phyloP scores from a whole-genome alignment of 2,888 invertebrate species.

The Nephrotoma guestfalica region DNA sequence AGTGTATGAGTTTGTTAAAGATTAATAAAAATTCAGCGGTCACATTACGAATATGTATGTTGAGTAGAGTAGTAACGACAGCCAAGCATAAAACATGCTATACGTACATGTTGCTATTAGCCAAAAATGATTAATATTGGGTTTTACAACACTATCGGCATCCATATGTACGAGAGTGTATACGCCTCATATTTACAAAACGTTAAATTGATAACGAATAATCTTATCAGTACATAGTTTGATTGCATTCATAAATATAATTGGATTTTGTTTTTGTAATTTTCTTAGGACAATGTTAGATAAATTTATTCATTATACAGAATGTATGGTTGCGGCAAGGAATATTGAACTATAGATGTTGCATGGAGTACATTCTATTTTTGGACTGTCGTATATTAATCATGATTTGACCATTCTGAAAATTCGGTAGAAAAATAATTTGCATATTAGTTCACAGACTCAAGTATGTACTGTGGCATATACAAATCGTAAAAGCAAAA shows the following conservation, averaged over 20 bases:
- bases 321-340: neutral
- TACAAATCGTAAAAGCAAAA: too few species aligned
- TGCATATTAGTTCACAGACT: too few species aligned
- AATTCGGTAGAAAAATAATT: too few species aligned
- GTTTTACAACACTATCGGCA: neutral
- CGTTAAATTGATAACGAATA: neutral
- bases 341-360: too few species aligned
- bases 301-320: neutral
- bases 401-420: too few species aligned
- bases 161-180: neutral
- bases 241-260: neutral
- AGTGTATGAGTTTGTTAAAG: neutral
- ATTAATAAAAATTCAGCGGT: neutral
- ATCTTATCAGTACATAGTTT: neutral
- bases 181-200: neutral
- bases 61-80: neutral
- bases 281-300: neutral
- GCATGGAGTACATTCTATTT: too few species aligned
- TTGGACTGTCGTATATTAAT: too few species aligned
- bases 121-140: neutral
- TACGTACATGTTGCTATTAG: neutral
- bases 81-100: neutral
- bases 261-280: neutral
- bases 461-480: too few species aligned
- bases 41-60: too few species aligned